A percentile compares a stretch with the other conserved stretches of the same genome.
Conservation (phyloP, 2,113 vertebrate species). For the Pungitius pungitius region DNA sequence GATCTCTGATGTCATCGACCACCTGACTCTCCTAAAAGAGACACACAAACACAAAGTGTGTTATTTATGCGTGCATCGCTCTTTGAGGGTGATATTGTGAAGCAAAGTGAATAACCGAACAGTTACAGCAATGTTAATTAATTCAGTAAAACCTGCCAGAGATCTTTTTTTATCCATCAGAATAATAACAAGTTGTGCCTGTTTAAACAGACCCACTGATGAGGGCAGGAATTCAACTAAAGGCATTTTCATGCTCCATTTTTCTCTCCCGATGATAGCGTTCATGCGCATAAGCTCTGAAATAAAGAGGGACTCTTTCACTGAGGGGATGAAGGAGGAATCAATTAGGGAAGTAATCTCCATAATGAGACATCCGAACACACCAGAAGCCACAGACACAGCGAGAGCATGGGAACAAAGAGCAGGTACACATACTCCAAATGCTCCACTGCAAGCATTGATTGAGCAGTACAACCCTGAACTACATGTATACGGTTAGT, state of each 20-base stretch:
- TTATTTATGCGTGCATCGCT: too few relatives aligned
- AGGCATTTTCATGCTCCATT: constrained; percentile 47
- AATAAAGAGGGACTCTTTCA: constrained; percentile 36
- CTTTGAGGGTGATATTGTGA: neutral
- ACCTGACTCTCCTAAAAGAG: constrained; percentile 24
- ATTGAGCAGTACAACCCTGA: too few relatives aligned
- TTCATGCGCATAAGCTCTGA: constrained; percentile 14
- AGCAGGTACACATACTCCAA: neutral
- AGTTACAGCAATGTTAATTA: constrained; percentile 31
- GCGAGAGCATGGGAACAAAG: constrained; percentile 11
- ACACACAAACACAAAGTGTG: neutral
- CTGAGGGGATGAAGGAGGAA: constrained; percentile 28
- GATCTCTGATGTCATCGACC: constrained; percentile 53
- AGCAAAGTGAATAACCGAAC: constrained; percentile 2
- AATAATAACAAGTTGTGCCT: constrained; percentile 17
- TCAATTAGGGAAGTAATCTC: constrained; percentile 61
- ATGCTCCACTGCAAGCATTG: too few relatives aligned
- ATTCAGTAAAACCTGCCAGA: constrained; percentile 32
- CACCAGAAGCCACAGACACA: constrained; percentile 8
- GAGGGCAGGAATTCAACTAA: constrained; percentile 48
- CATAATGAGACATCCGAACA: constrained; percentile 55
- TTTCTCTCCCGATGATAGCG: constrained; percentile 26
- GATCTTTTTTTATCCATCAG: constrained; percentile 39
- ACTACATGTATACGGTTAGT: too few relatives aligned
- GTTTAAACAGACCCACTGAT: constrained; percentile 36